Conservation (phyloP, 2,888 invertebrate species). For the Drosophila rellima region DNA sequence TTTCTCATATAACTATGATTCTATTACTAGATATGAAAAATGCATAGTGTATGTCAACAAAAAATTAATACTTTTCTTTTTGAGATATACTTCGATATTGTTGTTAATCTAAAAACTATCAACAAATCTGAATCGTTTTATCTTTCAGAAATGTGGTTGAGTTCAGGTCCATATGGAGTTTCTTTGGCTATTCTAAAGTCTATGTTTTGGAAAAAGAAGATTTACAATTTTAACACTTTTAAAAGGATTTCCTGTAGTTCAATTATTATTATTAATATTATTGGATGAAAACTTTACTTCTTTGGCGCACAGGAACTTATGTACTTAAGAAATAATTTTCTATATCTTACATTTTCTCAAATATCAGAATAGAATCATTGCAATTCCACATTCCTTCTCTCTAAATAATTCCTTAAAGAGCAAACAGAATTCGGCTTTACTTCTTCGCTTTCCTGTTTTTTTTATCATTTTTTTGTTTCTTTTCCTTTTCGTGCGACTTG, state of each 20-base stretch:
- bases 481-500: slow-evolving; percentile 60
- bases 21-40: neutral
- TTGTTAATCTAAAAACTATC: neutral
- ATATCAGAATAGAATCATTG: neutral
- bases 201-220: too few species aligned
- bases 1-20: neutral
- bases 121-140: neutral
- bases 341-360: too few species aligned
- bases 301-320: too few species aligned
- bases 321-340: too few species aligned
- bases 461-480: slow-evolving; percentile 44
- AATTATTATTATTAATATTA: too few species aligned
- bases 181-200: too few species aligned
- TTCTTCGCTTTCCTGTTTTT: slow-evolving; percentile 23
- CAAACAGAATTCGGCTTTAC: slow-evolving; percentile 9
- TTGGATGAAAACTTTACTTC: too few species aligned
- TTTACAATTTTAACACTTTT: too few species aligned
- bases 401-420: slow-evolving; percentile 8
- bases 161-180: too few species aligned
- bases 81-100: too few species aligned
- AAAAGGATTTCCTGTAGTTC: too few species aligned
- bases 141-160: too few species aligned
- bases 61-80: neutral
- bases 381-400: neutral
- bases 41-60: neutral